phyloP scores from a whole-genome alignment of 1,140 invertebrate species.

The Coenobita brevimanus region DNA sequence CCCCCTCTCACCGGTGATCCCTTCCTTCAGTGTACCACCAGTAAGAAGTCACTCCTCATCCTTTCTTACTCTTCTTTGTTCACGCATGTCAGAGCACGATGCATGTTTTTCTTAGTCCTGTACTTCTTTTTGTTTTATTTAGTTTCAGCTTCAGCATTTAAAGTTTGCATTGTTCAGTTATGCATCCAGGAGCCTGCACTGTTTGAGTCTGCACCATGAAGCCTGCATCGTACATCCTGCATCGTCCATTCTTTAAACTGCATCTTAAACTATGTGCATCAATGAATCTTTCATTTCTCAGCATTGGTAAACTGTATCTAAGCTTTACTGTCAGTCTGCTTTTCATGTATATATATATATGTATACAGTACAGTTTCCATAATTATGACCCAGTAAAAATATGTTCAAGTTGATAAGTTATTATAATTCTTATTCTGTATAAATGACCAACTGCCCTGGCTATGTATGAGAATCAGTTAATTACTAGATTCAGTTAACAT shows the following conservation, averaged over 20 bases:
- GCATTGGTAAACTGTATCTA: slow-evolving; percentile 52
- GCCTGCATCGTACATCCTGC: slow-evolving; percentile 60
- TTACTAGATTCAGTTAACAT: no score
- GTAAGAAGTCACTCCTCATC: slow-evolving; percentile 63
- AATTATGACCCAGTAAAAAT: neutral
- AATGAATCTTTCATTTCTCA: slow-evolving; percentile 37
- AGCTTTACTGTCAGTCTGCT: slow-evolving; percentile 34
- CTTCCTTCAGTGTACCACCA: slow-evolving; percentile 63
- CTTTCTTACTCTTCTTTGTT: slow-evolving; percentile 40
- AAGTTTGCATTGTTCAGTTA: slow-evolving; percentile 57
- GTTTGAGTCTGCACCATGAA: slow-evolving; percentile 44
- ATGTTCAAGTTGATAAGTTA: neutral
- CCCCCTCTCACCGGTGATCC: slow-evolving; percentile 65
- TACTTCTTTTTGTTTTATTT: slow-evolving; percentile 49
- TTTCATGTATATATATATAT: slow-evolving; percentile 41
- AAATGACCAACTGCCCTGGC: no score
- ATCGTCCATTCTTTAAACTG: slow-evolving; percentile 52
- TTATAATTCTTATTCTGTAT: no score
- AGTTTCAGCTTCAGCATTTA: slow-evolving; percentile 52
- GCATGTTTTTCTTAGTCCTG: slow-evolving; percentile 65
- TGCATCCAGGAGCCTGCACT: slow-evolving; percentile 52
- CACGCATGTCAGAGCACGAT: slow-evolving; percentile 69
- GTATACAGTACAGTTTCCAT: neutral
- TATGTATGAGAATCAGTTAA: no score
- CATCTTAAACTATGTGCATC: slow-evolving; percentile 59